Evolutionary conservation across 2,888 invertebrate species (phyloP).

Genomic region (Macrostomum cliftonense): DNA sequence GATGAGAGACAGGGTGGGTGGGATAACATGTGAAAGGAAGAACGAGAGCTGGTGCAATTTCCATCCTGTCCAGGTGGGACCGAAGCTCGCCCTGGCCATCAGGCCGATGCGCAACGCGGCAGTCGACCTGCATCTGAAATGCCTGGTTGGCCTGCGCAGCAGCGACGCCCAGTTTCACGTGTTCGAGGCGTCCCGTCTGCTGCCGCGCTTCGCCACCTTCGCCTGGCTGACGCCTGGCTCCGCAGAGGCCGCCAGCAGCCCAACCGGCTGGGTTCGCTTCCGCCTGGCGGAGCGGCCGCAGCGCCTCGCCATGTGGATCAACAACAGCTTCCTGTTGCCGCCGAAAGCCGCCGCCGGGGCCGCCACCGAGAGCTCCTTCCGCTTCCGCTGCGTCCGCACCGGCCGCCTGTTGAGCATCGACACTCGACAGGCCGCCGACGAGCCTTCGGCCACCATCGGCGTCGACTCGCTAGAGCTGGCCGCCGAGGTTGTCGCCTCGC

Average conservation of each 20-base stretch:
- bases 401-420: too few species aligned
- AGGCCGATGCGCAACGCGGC: too few species aligned
- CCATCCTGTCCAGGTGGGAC: too few species aligned
- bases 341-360: slow-evolving; percentile 28
- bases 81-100: too few species aligned
- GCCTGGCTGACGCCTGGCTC: slow-evolving; percentile 37
- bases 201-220: slow-evolving; percentile 76
- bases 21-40: too few species aligned
- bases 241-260: slow-evolving; percentile 19
- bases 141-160: too few species aligned
- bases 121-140: too few species aligned
- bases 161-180: slow-evolving; percentile 54
- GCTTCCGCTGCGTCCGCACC: too few species aligned
- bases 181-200: slow-evolving; percentile 65
- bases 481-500: slow-evolving; percentile 64
- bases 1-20: too few species aligned
- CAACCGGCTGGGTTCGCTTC: slow-evolving; percentile 41
- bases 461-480: slow-evolving; percentile 61
- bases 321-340: slow-evolving; percentile 53
- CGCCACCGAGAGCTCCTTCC: too few species aligned
- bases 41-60: too few species aligned
- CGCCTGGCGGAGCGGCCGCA: slow-evolving; percentile 43
- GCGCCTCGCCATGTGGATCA: slow-evolving; percentile 54
- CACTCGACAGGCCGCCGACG: too few species aligned
- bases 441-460: slow-evolving; percentile 39